A percentile compares a stretch with the other conserved stretches of the same genome.
Evolutionary conservation across 2,797 vertebrate species (phyloP).

Genomic region (Urosaurus nigricauda): DNA sequence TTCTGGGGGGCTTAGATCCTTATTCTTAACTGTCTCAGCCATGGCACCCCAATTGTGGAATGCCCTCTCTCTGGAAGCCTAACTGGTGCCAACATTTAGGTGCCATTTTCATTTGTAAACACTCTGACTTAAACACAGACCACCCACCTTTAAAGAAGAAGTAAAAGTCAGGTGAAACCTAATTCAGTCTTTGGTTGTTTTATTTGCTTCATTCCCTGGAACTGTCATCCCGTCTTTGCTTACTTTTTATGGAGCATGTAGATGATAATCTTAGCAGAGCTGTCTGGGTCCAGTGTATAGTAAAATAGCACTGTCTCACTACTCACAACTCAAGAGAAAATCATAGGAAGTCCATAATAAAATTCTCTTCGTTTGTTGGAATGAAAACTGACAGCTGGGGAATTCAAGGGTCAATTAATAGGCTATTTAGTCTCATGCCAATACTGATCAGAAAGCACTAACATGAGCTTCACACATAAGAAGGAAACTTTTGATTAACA

Average conservation of each 20-base stretch:
- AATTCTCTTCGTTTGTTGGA: not conserved
- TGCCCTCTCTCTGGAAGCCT: too few species aligned
- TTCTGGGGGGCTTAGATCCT: too few species aligned
- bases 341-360: not conserved
- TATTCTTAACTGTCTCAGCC: too few species aligned
- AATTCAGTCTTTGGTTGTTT: not conserved
- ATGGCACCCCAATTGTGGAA: too few species aligned
- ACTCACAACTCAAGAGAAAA: not conserved
- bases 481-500: not conserved
- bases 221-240: not conserved
- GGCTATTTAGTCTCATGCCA: not conserved
- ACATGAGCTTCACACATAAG: not conserved
- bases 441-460: not conserved
- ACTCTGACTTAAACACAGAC: too few species aligned
- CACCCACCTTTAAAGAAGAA: too few species aligned
- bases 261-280: not conserved
- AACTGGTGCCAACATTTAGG: too few species aligned
- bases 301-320: not conserved
- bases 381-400: not conserved
- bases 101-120: too few species aligned
- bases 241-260: not conserved
- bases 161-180: not conserved
- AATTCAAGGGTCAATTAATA: not conserved
- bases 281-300: not conserved
- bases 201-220: not conserved